Conservation (phyloP, 2,888 invertebrate species). For the Epinotia nisella region DNA sequence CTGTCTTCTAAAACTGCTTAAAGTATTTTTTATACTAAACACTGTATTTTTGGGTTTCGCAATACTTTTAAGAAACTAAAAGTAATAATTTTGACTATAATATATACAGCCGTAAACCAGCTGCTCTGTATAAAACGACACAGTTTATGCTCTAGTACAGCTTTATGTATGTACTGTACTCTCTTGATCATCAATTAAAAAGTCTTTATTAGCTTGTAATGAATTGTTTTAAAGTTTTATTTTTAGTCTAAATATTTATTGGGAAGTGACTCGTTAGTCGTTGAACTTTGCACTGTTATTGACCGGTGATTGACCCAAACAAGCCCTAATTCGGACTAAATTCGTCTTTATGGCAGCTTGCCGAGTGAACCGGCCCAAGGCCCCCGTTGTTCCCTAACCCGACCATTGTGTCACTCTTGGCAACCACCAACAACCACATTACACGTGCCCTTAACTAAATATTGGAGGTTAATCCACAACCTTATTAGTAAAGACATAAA, state of each 20-base stretch:
- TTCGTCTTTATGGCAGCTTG: conserved; percentile 32
- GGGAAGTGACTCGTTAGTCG: not conserved
- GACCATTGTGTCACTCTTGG: conserved; percentile 35
- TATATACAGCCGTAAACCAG: too few species aligned
- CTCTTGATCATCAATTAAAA: too few species aligned
- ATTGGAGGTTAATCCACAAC: not conserved
- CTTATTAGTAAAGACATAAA: not conserved
- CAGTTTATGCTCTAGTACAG: too few species aligned
- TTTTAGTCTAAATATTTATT: not conserved
- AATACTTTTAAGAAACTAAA: too few species aligned
- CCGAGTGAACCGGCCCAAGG: conserved; percentile 33
- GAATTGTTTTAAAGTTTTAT: too few species aligned
- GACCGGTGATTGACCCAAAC: conserved; percentile 28
- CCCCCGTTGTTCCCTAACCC: conserved; percentile 28
- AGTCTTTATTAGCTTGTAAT: too few species aligned
- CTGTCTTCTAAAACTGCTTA: too few species aligned
- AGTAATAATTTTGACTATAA: too few species aligned
- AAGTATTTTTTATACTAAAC: too few species aligned
- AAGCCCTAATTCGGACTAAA: conserved; percentile 25
- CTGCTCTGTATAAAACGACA: too few species aligned
- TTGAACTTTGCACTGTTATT: conserved; percentile 20
- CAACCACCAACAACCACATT: conserved; percentile 15
- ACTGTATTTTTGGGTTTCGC: too few species aligned
- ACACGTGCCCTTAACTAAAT: not conserved
- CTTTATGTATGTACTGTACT: too few species aligned